phyloP scores from a whole-genome alignment of 2,113 vertebrate species.

The Tetrax tetrax region DNA sequence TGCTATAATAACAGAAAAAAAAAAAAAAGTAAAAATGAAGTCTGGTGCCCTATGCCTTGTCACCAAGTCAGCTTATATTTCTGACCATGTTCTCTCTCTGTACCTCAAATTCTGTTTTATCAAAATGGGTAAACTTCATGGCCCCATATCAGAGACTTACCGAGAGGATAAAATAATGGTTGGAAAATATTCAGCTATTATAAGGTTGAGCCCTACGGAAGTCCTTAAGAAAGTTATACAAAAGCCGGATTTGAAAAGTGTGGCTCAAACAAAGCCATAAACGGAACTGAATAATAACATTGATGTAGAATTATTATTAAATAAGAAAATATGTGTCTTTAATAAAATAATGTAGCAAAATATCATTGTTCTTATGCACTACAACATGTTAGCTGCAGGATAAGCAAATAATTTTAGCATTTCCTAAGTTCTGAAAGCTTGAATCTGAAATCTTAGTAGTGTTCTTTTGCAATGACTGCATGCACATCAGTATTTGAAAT shows the following conservation, averaged over 20 bases:
- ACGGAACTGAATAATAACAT: not conserved
- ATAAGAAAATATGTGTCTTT: not conserved
- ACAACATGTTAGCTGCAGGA: not conserved
- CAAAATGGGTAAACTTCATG: not conserved
- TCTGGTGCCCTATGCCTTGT: not conserved
- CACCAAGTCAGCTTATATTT: not conserved
- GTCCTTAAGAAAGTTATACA: not conserved
- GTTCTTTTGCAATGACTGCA: not conserved
- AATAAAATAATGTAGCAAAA: not conserved
- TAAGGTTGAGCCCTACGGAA: not conserved
- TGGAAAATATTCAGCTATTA: not conserved
- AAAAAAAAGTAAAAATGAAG: not conserved
- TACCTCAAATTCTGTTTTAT: not conserved
- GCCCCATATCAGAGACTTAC: not conserved
- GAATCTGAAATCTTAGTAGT: not conserved
- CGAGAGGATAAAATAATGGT: not conserved
- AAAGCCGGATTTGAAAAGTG: not conserved
- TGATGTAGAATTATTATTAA: not conserved
- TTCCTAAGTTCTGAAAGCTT: not conserved
- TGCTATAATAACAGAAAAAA: not conserved
- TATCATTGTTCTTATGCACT: not conserved
- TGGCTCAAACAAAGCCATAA: not conserved
- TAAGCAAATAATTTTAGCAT: not conserved
- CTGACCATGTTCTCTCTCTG: not conserved
- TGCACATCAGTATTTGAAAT: not conserved